phyloP scores from a whole-genome alignment of 2,113 vertebrate species.

The Gymnocephalus cernua region DNA sequence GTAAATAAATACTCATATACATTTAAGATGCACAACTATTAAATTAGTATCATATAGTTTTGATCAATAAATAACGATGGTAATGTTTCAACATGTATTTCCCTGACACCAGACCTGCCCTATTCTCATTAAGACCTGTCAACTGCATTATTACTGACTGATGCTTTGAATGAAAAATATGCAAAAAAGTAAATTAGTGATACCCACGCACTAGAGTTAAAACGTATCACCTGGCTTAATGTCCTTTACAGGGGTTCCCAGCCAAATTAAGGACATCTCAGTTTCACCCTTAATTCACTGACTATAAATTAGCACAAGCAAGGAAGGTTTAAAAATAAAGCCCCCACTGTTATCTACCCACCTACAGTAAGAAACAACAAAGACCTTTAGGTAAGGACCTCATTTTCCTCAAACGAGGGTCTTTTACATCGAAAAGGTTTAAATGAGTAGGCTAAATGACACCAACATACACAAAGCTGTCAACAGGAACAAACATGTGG shows the following conservation, averaged over 20 bases:
- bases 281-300: background rate
- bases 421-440: background rate
- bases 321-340: background rate
- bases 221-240: background rate
- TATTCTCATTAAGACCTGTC: background rate
- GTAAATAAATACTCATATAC: background rate
- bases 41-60: background rate
- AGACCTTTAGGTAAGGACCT: background rate
- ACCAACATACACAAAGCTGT: conserved; percentile 22
- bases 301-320: background rate
- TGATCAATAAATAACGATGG: background rate
- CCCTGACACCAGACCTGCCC: no score
- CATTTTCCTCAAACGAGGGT: background rate
- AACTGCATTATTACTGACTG: background rate
- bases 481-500: conserved; percentile 19
- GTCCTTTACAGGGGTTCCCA: no score
- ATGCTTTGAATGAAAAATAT: no score
- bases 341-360: background rate
- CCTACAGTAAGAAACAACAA: background rate
- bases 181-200: background rate
- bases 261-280: background rate
- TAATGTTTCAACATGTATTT: background rate
- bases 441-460: background rate
- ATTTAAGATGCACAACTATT: background rate
- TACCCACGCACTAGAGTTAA: background rate